Conservation (phyloP, 2,797 vertebrate genomes). For the Streptopelia turtur region DNA sequence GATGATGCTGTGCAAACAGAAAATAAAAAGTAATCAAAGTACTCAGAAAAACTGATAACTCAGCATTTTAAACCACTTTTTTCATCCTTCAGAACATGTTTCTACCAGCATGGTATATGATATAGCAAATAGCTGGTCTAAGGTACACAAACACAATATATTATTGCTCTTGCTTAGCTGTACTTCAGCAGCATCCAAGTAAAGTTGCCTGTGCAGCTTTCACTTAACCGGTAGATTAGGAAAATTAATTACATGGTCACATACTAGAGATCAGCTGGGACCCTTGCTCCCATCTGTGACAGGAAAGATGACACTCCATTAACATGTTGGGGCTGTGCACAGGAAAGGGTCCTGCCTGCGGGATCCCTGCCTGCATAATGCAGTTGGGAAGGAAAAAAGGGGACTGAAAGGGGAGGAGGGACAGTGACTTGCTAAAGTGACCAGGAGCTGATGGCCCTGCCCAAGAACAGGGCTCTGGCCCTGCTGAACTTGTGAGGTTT, state of each 20-base stretch:
- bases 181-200: not conserved
- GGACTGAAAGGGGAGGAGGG: not conserved
- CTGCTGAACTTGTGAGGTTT: not conserved
- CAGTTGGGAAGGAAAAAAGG: not conserved
- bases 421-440: not conserved
- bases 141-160: not conserved
- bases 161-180: not conserved
- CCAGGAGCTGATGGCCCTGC: not conserved
- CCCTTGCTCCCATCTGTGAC: not conserved
- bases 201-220: not conserved
- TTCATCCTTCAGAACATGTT: not conserved
- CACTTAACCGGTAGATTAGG: not conserved
- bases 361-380: not conserved
- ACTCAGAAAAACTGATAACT: not conserved
- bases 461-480: not conserved
- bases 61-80: not conserved
- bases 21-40: not conserved
- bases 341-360: not conserved
- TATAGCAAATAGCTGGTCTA: not conserved
- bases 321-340: not conserved
- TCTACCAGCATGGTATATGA: not conserved
- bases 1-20: constrained; percentile 3
- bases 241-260: not conserved
- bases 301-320: rapidly evolving
- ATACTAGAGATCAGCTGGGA: not conserved